Evolutionary conservation across 2,113 vertebrate species (phyloP).

Genomic region (Alligator sinensis): DNA sequence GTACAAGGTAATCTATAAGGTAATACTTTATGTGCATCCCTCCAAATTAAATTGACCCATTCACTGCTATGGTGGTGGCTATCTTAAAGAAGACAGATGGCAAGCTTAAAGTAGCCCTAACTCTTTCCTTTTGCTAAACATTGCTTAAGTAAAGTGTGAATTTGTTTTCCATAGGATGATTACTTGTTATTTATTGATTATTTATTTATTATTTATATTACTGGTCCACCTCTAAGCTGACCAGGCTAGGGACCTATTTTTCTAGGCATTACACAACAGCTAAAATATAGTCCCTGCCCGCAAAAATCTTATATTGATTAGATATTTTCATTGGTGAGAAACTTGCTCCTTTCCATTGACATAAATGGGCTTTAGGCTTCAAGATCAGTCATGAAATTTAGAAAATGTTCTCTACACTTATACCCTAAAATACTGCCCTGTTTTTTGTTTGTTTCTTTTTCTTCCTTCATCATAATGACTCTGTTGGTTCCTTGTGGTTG

Average conservation of each 20-base stretch:
- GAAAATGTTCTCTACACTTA: neutral
- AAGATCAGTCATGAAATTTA: neutral
- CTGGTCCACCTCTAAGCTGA: neutral
- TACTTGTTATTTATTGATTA: neutral
- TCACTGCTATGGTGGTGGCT: neutral
- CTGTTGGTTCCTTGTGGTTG: neutral
- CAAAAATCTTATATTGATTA: neutral
- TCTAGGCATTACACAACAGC: neutral
- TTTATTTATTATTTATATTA: neutral
- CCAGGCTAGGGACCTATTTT: neutral
- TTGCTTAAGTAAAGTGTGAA: neutral
- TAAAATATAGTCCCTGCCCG: neutral
- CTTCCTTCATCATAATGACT: neutral
- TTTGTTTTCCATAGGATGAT: neutral
- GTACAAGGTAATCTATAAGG: neutral
- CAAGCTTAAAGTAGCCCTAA: neutral
- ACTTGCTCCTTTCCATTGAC: neutral
- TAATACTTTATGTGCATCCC: neutral
- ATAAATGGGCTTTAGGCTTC: neutral
- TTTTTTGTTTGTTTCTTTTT: neutral
- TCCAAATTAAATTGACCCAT: neutral
- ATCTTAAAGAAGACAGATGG: neutral
- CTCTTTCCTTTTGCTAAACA: neutral
- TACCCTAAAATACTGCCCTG: neutral
- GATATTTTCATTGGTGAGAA: neutral